Evolutionary conservation across 2,888 invertebrate species (phyloP).

Genomic region (Aphodius granarius): DNA sequence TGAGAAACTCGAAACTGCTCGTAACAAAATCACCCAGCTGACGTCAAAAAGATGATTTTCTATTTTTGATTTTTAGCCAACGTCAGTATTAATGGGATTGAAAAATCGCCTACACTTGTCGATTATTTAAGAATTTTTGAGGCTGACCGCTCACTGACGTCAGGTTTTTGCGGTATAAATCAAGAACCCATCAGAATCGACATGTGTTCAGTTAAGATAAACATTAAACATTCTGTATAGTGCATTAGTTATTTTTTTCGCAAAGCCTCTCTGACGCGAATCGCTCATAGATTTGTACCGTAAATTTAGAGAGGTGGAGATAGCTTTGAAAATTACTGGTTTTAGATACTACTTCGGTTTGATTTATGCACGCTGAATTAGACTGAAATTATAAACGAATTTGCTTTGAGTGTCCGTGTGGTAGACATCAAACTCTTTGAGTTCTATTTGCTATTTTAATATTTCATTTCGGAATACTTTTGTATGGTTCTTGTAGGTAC

Average conservation of each 20-base stretch:
- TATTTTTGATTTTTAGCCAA: not conserved
- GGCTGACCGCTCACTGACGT: not conserved
- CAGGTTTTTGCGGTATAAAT: not conserved
- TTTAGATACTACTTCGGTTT: not conserved
- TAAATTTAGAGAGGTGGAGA: not conserved
- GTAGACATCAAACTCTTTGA: not conserved
- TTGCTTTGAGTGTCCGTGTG: not conserved
- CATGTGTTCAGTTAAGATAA: not conserved
- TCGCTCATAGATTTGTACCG: not conserved
- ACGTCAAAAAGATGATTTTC: not conserved
- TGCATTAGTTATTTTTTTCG: not conserved
- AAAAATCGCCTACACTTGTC: not conserved
- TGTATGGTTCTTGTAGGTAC: not conserved
- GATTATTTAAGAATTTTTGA: not conserved
- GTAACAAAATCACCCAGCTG: not conserved
- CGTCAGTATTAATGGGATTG: not conserved
- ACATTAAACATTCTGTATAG: not conserved
- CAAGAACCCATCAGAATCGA: not conserved
- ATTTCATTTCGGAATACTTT: not conserved
- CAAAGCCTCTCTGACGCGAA: not conserved
- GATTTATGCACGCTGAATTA: not conserved
- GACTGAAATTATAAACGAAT: not conserved
- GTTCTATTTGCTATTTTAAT: not conserved
- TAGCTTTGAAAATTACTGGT: not conserved
- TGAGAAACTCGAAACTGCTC: not conserved